Evolutionary conservation across 1,140 invertebrate genomes (phyloP), one percentile per base, ranked within the genome.

Genomic region (Tetramorium simillimum): DNA sequence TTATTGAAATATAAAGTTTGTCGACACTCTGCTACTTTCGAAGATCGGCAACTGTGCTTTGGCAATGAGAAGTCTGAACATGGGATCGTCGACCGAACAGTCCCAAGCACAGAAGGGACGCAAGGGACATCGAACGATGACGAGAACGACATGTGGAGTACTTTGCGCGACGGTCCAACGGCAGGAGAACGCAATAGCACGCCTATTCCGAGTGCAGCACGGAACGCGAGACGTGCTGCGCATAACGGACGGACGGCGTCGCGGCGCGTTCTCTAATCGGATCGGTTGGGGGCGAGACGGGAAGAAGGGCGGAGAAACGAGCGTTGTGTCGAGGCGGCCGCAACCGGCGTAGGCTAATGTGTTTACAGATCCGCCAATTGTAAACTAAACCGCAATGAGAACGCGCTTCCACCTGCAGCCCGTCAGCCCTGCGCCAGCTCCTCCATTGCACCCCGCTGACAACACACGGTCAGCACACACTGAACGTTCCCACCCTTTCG

Each of bases 361-460:
- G 89, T 91, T 91, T 91, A 89, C 90, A 87, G 82, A 90, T 87
- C 70, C 85, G 76, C 62, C 89, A 67, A 90, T 90, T 90, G 89
- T 77, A 88, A 91, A 90, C 86, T 62, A 90, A 81, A 90, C 89
- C 89, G 49, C 81, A 81, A 82, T 69, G 60, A 67, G 33, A 51
- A 49, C 51, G 40, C 51, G 28, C 46, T 53, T 24, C 65, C 73
- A 86, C 7, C 67, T 86, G 69, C 67, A 49, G 40, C 81, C 16
- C 46, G 43, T 18, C 37, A 10, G 69, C 7, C 33, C 14, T 18
- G 7, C 6, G 9, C 24, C n/a, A 33, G 46, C 56, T 72, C 58
- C 73, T 69, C 56, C 84, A 75, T 78, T 78, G 72, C 86, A 53
- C 28, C 24, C 40, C 51, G 24, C 24, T 43, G 63, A 67, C 65